A percentile compares a stretch with the other conserved stretches of the same genome.
phyloP scores from a whole-genome alignment of 2,797 vertebrate species.

The Fratercula arctica region DNA sequence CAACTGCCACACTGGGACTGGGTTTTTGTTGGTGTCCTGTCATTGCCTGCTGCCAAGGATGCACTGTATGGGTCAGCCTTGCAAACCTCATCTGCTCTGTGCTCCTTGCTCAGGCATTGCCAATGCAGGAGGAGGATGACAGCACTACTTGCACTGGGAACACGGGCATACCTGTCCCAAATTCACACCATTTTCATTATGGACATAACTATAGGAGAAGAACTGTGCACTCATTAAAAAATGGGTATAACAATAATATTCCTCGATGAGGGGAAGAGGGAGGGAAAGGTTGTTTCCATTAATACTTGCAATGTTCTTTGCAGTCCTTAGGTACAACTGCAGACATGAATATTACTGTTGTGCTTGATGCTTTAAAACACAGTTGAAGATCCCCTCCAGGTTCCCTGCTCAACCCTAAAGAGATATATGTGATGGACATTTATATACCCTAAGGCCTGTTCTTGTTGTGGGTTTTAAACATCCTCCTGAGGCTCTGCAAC shows the following conservation, averaged over 20 bases:
- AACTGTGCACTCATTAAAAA: neutral
- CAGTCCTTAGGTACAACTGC: neutral
- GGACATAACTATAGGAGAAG: neutral
- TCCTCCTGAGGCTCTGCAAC: neutral
- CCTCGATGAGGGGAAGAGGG: neutral
- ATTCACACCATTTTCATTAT: neutral
- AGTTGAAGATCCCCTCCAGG: neutral
- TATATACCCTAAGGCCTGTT: neutral
- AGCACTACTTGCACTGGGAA: neutral
- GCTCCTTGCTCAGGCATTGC: neutral
- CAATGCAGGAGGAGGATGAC: neutral
- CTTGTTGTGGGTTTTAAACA: neutral
- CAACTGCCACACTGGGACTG: neutral
- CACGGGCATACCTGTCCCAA: fast-evolving
- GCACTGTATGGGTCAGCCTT: neutral
- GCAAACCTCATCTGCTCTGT: neutral
- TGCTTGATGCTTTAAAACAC: neutral
- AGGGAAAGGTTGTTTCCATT: neutral
- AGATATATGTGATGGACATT: neutral
- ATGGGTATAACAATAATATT: neutral
- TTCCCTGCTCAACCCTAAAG: neutral
- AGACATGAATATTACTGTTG: neutral
- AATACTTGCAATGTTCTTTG: neutral
- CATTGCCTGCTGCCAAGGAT: neutral
- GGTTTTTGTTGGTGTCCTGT: neutral